These are phyloP conservation scores for Cydia strobilella DNA, from an alignment of 1,140 invertebrate species.

Conservation along the genomic window DNA sequence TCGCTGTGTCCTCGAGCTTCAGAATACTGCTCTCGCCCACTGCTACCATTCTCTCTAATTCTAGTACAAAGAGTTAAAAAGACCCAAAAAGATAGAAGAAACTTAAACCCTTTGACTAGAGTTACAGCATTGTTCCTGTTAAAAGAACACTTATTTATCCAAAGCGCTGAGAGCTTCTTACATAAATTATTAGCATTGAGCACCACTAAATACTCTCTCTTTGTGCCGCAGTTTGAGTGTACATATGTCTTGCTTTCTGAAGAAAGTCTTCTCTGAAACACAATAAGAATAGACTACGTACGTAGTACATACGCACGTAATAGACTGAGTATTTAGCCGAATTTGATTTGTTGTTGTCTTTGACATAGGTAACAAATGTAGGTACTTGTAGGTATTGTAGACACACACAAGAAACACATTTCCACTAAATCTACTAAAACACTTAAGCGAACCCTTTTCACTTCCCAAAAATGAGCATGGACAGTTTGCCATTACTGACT, in stretches of 20 bases:
- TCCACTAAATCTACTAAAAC: too few species aligned
- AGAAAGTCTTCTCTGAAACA: background rate
- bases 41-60: background rate
- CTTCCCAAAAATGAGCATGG: background rate
- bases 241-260: background rate
- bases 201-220: background rate
- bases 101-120: background rate
- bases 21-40: slow-evolving; percentile 1
- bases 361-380: too few species aligned
- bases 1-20: background rate
- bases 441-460: background rate
- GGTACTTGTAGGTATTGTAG: too few species aligned
- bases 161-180: slow-evolving; percentile 14
- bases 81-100: background rate
- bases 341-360: too few species aligned
- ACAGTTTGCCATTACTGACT: slow-evolving; percentile 10
- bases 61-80: background rate
- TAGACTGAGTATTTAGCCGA: too few species aligned
- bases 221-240: background rate
- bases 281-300: too few species aligned
- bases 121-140: slow-evolving; percentile 10
- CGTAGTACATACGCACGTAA: too few species aligned
- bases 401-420: too few species aligned
- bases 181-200: slow-evolving; percentile 19
- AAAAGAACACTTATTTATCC: slow-evolving; percentile 20